Base-by-base conservation (phyloP, 2,797 vertebrate genomes). In the Cebuella pygmaea region DNA sequence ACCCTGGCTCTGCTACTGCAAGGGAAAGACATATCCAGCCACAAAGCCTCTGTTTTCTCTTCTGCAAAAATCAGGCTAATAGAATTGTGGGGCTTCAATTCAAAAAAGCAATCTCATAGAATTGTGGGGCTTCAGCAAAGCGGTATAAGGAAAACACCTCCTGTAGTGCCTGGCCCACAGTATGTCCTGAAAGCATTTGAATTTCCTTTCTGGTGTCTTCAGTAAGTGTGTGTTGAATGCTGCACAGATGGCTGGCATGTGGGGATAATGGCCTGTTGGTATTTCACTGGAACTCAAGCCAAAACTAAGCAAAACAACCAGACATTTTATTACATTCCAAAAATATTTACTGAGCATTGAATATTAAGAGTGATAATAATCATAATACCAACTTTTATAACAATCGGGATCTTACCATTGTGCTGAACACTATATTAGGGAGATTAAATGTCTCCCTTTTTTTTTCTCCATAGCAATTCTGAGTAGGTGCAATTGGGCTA, bases 161-260 rank as follows among this genome's bases (percentile, higher is more conserved):
- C 12, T 7, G 13, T n/a, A 22, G 22, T n/a, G 22, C 30, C 79
- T 26, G 30, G 74, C 57, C 55, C 41, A 39, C 19, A 2, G 20
- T 9, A 19, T 67, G 74, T 52, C 41, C 46, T 76, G 27, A 82
- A 70, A 90, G 50, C 76, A 24, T 75, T 75, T 67, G 52, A n/a
- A 15, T 96, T 92, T 81, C 90, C 67, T 88, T 90, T 41, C 84
- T 94, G 27, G 0, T 61, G 64, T 91, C 89, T 92, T 84, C 27
- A 36, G 75, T 30, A 5, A 59, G 88, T 27, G 4, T 52, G 39
- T 93, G 67, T 59, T 50, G 52, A 90, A 87, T 19, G n/a, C 3
- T 44, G 79, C 91, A 87, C 97, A 97, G 93, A 94, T 89, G 96
- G 95, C 20, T 41, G 93, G 26, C 90, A 41, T 83, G 92, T 82